Base-by-base conservation (phyloP, 2,113 vertebrate genomes). In the human (Homo sapiens) region DNA sequence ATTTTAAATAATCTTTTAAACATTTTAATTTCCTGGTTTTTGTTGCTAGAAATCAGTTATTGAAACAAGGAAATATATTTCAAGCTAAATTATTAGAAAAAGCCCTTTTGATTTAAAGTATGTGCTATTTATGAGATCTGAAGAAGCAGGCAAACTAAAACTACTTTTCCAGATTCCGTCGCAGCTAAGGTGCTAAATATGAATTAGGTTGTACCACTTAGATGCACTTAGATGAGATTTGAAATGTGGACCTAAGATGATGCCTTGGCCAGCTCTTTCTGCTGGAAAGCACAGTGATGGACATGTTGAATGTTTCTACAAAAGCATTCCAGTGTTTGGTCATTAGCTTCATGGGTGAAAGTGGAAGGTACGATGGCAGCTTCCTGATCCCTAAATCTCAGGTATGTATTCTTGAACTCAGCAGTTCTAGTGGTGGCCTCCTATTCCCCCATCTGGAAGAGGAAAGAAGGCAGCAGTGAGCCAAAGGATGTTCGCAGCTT, bases 11-110 rank as follows among this genome's bases (percentile, higher is more conserved):
- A 27, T 94, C 30, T 2, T 82, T 25, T 70, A 27, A 86, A 40
- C 16, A 70, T 64, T 95, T 92, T 16, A 79, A 55, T 89, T 95
- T 96, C 27, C 27, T 68, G 72, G 48, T 85, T 12, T 82, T 82
- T 95, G n/a, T 90, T 70, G 59, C 72, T 43, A 43, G 52, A 61
- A 48, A 86, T 95, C 2, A 48, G 22, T 86, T 92, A 27, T 43
- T 55, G 2, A 86, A 68, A 75, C 48, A 35, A 68, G 70, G 59
- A 59, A 93, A 40, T 93, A 35, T 86, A 73, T 95, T 90, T 93
- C 72, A 93, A 75, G 27, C 12, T 84, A 84, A 50, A n/a, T 83
- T 50, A 68, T 59, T 90, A 81, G 22, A 52, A 75, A 68, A 93
- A 64, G 16, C 23, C 27, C 7, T 52, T 38, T 73, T 86, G 25